These are phyloP conservation scores for Escarpia spicata DNA, from an alignment of 2,888 invertebrate genomes.

Conservation along the genomic window DNA sequence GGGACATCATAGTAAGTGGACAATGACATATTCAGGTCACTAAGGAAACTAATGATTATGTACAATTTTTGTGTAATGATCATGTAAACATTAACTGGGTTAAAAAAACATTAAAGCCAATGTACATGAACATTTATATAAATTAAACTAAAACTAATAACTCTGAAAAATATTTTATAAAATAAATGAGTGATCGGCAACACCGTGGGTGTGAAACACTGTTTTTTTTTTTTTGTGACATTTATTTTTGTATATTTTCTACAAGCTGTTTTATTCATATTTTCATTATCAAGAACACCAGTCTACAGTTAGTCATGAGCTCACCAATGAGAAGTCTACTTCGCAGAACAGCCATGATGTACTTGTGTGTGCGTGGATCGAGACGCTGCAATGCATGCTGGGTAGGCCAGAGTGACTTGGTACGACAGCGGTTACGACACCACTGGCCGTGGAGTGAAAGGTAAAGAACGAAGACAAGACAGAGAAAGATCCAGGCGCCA, in stretches of 20 bases:
- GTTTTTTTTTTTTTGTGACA: too few relatives aligned
- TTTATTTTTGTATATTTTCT: too few relatives aligned
- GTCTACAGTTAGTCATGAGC: background rate
- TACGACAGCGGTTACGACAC: slow-evolving; percentile 29
- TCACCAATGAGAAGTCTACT: slow-evolving; percentile 54
- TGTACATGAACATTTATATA: too few relatives aligned
- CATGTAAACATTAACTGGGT: too few relatives aligned
- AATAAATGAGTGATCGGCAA: background rate
- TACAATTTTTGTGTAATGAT: too few relatives aligned
- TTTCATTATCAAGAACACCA: too few relatives aligned
- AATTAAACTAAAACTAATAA: background rate
- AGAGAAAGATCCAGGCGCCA: slow-evolving; percentile 43
- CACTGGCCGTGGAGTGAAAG: slow-evolving; percentile 13
- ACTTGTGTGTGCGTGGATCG: slow-evolving; percentile 55
- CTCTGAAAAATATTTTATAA: background rate
- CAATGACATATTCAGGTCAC: too few relatives aligned
- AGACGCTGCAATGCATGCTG: slow-evolving; percentile 45
- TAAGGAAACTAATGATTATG: too few relatives aligned
- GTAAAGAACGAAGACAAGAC: slow-evolving; percentile 42
- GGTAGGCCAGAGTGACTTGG: slow-evolving; percentile 49
- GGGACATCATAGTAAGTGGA: too few relatives aligned
- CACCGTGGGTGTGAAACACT: background rate
- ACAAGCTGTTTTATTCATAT: too few relatives aligned
- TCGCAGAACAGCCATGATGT: slow-evolving; percentile 55
- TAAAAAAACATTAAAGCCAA: too few relatives aligned